These are phyloP conservation scores for Sinodicranocentrus sp. DNA, from an alignment of 2,888 invertebrate genomes.

Conservation along the genomic window DNA sequence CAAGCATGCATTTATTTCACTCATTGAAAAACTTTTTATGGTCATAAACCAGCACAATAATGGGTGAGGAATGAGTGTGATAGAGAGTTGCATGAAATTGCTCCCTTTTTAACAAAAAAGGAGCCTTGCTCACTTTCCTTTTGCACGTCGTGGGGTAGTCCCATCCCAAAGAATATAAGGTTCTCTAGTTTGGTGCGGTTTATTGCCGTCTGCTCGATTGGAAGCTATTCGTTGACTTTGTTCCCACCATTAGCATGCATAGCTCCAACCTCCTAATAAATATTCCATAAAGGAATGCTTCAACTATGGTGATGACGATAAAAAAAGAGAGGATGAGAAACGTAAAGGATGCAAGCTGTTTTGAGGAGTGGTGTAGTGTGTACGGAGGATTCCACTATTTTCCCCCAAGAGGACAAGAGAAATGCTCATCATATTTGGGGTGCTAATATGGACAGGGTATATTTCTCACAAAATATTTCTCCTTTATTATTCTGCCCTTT, in stretches of 20 bases:
- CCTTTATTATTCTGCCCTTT: too few relatives aligned
- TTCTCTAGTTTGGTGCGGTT: slow-evolving; percentile 36
- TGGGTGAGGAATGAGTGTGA: slow-evolving; percentile 56
- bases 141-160: too few relatives aligned
- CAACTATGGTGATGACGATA: slow-evolving; percentile 16
- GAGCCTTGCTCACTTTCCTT: too few relatives aligned
- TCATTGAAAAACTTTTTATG: slow-evolving; percentile 59
- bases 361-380: slow-evolving; percentile 22
- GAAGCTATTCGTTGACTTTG: slow-evolving; percentile 55
- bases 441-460: too few relatives aligned
- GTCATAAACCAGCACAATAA: slow-evolving; percentile 57
- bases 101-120: slow-evolving; percentile 10
- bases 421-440: too few relatives aligned
- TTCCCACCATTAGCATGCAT: slow-evolving; percentile 62
- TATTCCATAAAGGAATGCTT: slow-evolving; percentile 56
- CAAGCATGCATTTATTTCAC: slow-evolving; percentile 61
- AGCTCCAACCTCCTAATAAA: slow-evolving; percentile 60
- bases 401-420: too few relatives aligned
- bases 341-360: slow-evolving; percentile 33
- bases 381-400: too few relatives aligned
- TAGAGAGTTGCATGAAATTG: slow-evolving; percentile 46
- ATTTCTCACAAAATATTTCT: too few relatives aligned
- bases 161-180: too few relatives aligned
- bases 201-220: slow-evolving; percentile 65
- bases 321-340: slow-evolving; percentile 8